phyloP scores from a whole-genome alignment of 2,113 vertebrate genomes.

The Dendropsophus ebraccatus region DNA sequence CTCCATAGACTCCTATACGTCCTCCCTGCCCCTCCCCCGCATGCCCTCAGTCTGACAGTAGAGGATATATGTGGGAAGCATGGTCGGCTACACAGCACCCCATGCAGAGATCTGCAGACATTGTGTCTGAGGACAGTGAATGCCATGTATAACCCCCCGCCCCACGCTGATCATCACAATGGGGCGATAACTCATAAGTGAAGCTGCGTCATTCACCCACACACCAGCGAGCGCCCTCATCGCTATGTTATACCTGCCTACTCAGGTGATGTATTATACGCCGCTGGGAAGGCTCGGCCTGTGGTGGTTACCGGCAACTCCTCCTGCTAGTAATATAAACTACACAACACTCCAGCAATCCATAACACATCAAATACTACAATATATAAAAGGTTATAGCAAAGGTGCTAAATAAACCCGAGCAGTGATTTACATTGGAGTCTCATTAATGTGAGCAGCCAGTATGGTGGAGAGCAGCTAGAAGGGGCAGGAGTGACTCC shows the following conservation, averaged over 20 bases:
- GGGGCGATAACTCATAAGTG: constrained; percentile 31
- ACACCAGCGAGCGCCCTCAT: background rate
- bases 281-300: background rate
- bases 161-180: constrained; percentile 19
- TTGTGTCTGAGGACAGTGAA: constrained; percentile 45
- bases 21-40: background rate
- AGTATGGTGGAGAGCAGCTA: too few relatives aligned
- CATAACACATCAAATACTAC: background rate
- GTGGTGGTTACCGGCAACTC: background rate
- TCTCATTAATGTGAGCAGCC: too few relatives aligned
- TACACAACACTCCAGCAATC: background rate
- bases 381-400: too few relatives aligned
- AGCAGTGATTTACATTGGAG: too few relatives aligned
- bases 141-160: background rate
- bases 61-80: constrained; percentile 48
- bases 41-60: constrained; percentile 27
- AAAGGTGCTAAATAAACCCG: too few relatives aligned
- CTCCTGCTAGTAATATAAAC: background rate
- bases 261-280: constrained; percentile 13
- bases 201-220: constrained; percentile 1
- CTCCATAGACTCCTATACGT: background rate
- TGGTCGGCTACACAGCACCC: constrained; percentile 45
- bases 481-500: too few relatives aligned
- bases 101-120: constrained; percentile 38
- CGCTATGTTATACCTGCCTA: constrained; percentile 27